Evolutionary conservation across 1,140 invertebrate genomes (phyloP).

Genomic region (Drosophila funebris): DNA sequence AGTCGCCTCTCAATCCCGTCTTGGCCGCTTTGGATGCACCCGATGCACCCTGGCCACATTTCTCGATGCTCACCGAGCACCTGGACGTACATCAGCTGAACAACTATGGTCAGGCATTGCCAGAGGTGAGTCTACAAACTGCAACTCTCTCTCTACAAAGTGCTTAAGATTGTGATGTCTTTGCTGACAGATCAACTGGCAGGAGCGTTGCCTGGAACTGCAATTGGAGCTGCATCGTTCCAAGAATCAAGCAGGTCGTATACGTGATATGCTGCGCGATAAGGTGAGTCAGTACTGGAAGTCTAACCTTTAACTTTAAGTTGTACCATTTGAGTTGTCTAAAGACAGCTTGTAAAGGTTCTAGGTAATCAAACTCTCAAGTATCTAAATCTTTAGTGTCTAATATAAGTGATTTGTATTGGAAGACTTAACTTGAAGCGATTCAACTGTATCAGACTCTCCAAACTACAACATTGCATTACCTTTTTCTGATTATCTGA

Average conservation of each 20-base stretch:
- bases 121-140: conserved; percentile 62
- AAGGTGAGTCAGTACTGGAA: conserved; percentile 87
- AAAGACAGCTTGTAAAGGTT: too few relatives aligned
- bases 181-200: conserved; percentile 87
- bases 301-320: not conserved
- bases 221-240: conserved; percentile 93
- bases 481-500: too few relatives aligned
- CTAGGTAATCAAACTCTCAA: too few relatives aligned
- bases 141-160: too few relatives aligned
- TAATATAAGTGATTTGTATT: too few relatives aligned
- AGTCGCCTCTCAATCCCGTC: conserved; percentile 42
- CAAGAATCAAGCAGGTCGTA: conserved; percentile 91
- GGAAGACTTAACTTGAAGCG: too few relatives aligned
- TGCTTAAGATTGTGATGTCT: too few relatives aligned
- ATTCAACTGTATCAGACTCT: too few relatives aligned
- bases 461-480: too few relatives aligned
- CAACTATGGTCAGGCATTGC: conserved; percentile 75
- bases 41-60: conserved; percentile 81
- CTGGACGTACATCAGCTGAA: conserved; percentile 81
- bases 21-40: conserved; percentile 65
- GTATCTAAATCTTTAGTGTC: too few relatives aligned
- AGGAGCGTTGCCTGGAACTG: conserved; percentile 92
- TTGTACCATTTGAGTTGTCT: too few relatives aligned
- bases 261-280: conserved; percentile 92
- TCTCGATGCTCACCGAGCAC: conserved; percentile 77